phyloP scores from a whole-genome alignment of 2,797 vertebrate genomes.

The Hoplostethus atlanticus region DNA sequence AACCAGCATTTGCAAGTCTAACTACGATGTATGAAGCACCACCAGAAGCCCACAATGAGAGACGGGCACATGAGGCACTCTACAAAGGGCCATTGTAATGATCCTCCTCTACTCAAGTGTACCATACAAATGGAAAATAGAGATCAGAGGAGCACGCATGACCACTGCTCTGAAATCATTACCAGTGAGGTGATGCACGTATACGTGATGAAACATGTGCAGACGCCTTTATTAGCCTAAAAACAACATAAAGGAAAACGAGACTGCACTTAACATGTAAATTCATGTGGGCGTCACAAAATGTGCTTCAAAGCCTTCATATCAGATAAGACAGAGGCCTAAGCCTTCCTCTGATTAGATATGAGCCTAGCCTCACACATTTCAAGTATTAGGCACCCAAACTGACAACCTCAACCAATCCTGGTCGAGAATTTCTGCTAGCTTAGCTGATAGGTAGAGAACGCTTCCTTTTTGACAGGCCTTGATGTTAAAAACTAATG shows the following conservation, averaged over 20 bases:
- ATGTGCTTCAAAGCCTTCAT: conserved; percentile 14
- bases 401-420: conserved; percentile 45
- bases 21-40: conserved; percentile 71
- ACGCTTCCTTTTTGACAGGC: conserved; percentile 15
- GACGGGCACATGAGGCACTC: conserved; percentile 61
- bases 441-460: conserved; percentile 5
- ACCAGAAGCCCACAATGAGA: conserved; percentile 76
- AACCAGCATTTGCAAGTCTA: conserved; percentile 81
- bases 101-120: conserved; percentile 63
- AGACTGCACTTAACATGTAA: conserved; percentile 19
- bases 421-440: conserved; percentile 27
- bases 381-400: conserved; percentile 15
- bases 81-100: conserved; percentile 80
- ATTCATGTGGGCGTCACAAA: conserved; percentile 41
- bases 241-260: conserved; percentile 4
- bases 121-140: conserved; percentile 66
- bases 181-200: conserved; percentile 16
- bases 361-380: conserved; percentile 33
- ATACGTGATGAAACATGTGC: conserved; percentile 2
- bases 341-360: conserved; percentile 52
- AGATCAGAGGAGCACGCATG: conserved; percentile 67
- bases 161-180: conserved; percentile 54
- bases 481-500: neutral
- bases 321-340: conserved; percentile 53
- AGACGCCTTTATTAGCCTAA: conserved; percentile 17